Base-by-base conservation (phyloP, 2,113 vertebrate genomes). In the Ifrita kowaldi region DNA sequence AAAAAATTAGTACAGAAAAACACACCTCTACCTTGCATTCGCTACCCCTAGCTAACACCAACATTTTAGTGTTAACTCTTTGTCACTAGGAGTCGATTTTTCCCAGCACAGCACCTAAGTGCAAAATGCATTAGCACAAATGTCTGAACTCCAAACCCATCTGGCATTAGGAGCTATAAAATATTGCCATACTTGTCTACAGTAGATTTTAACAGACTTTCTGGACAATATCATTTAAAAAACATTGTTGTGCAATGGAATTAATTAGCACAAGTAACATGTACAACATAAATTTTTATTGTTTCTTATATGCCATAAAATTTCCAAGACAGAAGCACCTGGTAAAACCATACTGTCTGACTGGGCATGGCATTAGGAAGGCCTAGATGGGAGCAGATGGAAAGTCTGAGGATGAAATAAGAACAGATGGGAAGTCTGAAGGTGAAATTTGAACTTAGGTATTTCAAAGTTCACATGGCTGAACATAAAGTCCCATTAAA, bases 281-380 rank as follows among this genome's bases (percentile, higher is more conserved):
- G 77, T 89, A 95, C 77, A 93, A 95, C 92, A 85, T 87, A 95
- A 52, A 77, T 93, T 97, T 97, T 97, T 97, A 97, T 93, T 97
- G 93, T 94, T 96, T 95, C 93, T 93, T 94, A 68, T 86, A 89
- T 75, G 89, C 81, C 74, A 86, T 97, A 96, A 97, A 97, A 97
- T 97, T 97, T 97, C 93, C 95, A 97, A 97, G 97, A 94, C 94
- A 95, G 91, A 95, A 97, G 90, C 96, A 97, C 93, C 97, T 96
- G 95, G 96, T 93, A 98, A 97, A 97, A 71, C 85, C 77, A 89
- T 92, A 59, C n/a, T 6, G 69, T 82, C 84, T 92, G 92, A 88
- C 60, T 82, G 89, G 81, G 92, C 91, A 96, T 69, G 92, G 91
- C 73, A 88, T 96, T 94, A 97, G 94, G 69, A 94, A 95, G 93